Evolutionary conservation across 2,797 vertebrate genomes (phyloP), one percentile per base, ranked within the genome.

Genomic region (Diplodus puntazzo): DNA sequence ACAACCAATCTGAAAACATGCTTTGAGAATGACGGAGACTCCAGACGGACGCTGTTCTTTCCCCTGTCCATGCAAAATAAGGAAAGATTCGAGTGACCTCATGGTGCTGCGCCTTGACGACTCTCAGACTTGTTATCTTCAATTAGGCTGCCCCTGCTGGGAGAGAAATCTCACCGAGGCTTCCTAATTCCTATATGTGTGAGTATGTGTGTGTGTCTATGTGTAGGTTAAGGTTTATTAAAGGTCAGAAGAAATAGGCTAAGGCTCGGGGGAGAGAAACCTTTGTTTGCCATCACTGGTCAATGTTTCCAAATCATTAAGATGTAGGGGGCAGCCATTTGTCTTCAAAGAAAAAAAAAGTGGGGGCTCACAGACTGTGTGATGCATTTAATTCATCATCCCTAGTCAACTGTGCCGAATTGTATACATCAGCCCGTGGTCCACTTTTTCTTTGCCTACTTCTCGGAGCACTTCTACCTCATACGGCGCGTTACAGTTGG

Each of bases 111-210:
- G 57, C 73, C 70, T 52, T 60, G 16, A 79, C 79, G 81, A 42
- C 39, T 74, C 25, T 72, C 50, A 63, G 62, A 77, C 58, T 78
- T 77, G 72, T 66, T 75, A 43, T 62, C 42, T 59, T 23, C 62
- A 83, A 83, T 79, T 83, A 77, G 75, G 63, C 69, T 66, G 16
- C 21, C 16, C 49, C 82, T 72, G 62, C 63, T 82, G 59, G 52
- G 86, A 82, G 48, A 74, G 39, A 62, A 12, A 76, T 62, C 34
- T 74, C 34, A 59, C 58, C 58, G 18, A 11, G 13, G 1, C 39
- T 30, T 65, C n/a, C 61, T 69, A 50, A 81, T 68, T 62, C 4
- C 43, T 14, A 45, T 16, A 45, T 45, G 43, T 64, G 10, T 39
- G 8, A 23, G 17, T 52, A 16, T 27, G 7, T 45, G 20, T 43